Base-by-base conservation (phyloP, 64 coral and sea anemone species). In the Actinia equina region DNA sequence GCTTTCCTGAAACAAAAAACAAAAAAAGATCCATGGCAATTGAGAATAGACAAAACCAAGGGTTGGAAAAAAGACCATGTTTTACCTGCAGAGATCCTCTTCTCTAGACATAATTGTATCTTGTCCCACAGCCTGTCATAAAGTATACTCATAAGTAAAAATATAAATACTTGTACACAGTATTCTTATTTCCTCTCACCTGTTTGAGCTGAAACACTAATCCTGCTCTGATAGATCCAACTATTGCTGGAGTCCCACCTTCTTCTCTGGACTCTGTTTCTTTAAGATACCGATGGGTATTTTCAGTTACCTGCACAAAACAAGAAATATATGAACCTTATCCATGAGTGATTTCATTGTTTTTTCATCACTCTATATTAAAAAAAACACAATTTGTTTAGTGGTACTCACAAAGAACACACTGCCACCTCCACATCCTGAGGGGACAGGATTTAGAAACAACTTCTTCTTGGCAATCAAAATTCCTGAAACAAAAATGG, bases 181-280 rank as follows among this genome's bases (percentile, higher is more conserved):
- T 57, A 0, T 16, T 57, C 55, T 57, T 57, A 57, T 57, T 57
- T 57, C 11, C 27, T 23, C 76, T 84, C 86, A 93, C 96, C 96
- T 98, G 67, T 70, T 98, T 98, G 2, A 98, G 90, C 43, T 98
- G 96, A 93, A 98, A 98, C 0, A 95, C 96, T 54, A 98, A 57
- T 79, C 96, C 96, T 52, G 96, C 96, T 54, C 96, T 87, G 20
- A 98, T 87, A 44, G 93, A 92, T 20, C 92, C 96, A 2, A 98
- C 96, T 88, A 98, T 98, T 0, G 96, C 88, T 43, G 96, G 96
- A 2, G 96, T 98, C 10, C 96, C 96, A 17, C 93, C 90, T 84
- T 98, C 96, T 84, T 98, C 96, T n/a, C 93, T 94, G 84, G 92
- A 95, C 82, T 98, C 96, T 77, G 89, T 84, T 65, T 98, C 96